These are phyloP conservation scores for Tapirus indicus DNA, from an alignment of 2,797 vertebrate genomes.

Conservation along the genomic window DNA sequence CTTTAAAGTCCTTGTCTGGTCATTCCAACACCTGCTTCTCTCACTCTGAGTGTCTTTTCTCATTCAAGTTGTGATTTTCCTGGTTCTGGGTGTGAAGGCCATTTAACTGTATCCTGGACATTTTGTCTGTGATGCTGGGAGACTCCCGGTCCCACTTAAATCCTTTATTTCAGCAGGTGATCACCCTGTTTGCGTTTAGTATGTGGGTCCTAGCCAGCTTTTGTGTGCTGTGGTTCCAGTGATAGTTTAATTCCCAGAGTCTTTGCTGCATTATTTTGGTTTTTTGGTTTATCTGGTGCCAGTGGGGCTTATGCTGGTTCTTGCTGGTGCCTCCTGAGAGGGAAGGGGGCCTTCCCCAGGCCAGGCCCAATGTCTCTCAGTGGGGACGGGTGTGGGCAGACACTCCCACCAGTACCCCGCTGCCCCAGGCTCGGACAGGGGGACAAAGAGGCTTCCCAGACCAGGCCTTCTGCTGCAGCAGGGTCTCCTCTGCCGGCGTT, in stretches of 20 bases:
- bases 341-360: neutral
- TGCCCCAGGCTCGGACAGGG: neutral
- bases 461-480: too few species aligned
- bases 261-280: fast-evolving
- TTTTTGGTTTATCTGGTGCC: neutral
- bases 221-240: fast-evolving
- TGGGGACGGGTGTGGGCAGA: fast-evolving
- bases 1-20: neutral
- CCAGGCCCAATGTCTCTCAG: fast-evolving
- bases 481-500: neutral
- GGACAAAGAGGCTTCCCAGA: neutral
- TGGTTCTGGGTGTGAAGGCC: fast-evolving
- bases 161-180: fast-evolving
- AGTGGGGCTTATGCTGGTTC: neutral
- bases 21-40: fast-evolving
- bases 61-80: neutral
- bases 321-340: neutral
- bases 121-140: neutral
- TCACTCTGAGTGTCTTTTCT: too few species aligned
- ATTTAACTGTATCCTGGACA: neutral
- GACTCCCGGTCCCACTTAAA: too few species aligned
- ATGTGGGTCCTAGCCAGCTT: fast-evolving
- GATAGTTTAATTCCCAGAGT: neutral
- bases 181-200: fast-evolving
- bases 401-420: fast-evolving